Evolutionary conservation across 2,113 vertebrate genomes (phyloP), one percentile per base, ranked within the genome.

Genomic region (Cololabis saira): DNA sequence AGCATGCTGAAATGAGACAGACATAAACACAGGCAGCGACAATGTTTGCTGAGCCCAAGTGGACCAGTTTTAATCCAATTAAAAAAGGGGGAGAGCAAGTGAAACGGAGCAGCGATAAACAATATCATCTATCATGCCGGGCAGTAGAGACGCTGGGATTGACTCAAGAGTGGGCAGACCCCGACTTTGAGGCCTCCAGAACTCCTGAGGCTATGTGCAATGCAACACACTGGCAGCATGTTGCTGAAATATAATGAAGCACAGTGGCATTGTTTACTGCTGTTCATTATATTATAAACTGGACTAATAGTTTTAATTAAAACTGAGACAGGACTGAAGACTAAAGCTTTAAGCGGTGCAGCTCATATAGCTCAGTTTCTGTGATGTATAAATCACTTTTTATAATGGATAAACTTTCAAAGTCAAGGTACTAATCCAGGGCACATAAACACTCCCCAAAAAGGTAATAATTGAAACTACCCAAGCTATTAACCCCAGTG

Each of bases 21-120:
- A 83, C 71, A 71, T 74, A 78, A 90, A 81, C 81, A 64, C 56
- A 2, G 69, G 59, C 61, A 60, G 63, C 43, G 65, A 73, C 53
- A 73, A 54, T 5, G 51, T 69, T 50, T 70, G 74, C 82, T 33
- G 18, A 83, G 71, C 62, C 79, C 79, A 83, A 78, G 81, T 57
- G 71, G 76, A 71, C 75, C 76, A 0, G 63, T 79, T 87, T 84
- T 84, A 89, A 90, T 89, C 84, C 86, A 87, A 89, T 90, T 88
- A 88, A 83, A 78, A 53, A 48, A 80, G 65, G 22, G 81, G 65
- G 22, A 67, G 58, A 76, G 83, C 71, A 62, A 50, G 78, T 61
- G 64, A 73, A 87, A 82, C 7, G 62, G 70, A 79, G 69, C 59
- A 3, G 63, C 24, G 19, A 74, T 84, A 80, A 87, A 83, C 19